phyloP scores from a whole-genome alignment of 2,797 vertebrate genomes.

The Argentina silus region DNA sequence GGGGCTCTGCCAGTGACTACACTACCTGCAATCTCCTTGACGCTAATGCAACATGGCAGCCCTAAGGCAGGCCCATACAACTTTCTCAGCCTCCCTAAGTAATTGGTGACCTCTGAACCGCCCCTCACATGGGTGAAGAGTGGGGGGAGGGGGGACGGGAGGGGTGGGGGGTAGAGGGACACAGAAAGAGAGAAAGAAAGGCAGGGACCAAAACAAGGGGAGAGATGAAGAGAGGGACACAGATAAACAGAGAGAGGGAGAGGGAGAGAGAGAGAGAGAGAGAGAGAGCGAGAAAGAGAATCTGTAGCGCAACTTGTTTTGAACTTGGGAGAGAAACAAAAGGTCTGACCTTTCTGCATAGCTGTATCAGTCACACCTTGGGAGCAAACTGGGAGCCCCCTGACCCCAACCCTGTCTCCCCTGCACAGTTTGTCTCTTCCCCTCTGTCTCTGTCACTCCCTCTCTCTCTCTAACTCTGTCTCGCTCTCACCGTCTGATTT shows the following conservation, averaged over 20 bases:
- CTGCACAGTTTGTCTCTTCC: not conserved
- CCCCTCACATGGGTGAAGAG: constrained; percentile 68
- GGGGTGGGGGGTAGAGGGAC: constrained; percentile 48
- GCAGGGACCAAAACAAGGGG: constrained; percentile 49
- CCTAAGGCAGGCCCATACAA: constrained; percentile 80
- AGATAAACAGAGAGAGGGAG: constrained; percentile 41
- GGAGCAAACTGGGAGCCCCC: constrained; percentile 64
- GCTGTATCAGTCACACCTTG: constrained; percentile 78
- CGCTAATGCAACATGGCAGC: constrained; percentile 87
- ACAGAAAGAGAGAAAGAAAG: constrained; percentile 61
- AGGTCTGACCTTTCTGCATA: constrained; percentile 64
- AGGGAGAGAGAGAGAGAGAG: constrained; percentile 42
- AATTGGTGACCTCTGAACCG: constrained; percentile 86
- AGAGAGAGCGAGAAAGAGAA: constrained; percentile 45
- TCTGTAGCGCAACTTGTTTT: constrained; percentile 72
- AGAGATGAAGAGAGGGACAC: constrained; percentile 51
- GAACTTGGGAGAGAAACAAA: constrained; percentile 67
- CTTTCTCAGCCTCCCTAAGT: constrained; percentile 85
- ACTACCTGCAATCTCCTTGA: constrained; percentile 79
- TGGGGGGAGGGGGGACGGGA: constrained; percentile 37
- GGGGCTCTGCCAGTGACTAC: constrained; percentile 31
- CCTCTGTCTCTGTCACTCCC: no score
- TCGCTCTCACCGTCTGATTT: no score
- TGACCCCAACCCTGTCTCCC: constrained; percentile 27
- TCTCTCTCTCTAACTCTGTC: no score